phyloP scores from a whole-genome alignment of 2,113 vertebrate species.

The Megatriorchis doriae region DNA sequence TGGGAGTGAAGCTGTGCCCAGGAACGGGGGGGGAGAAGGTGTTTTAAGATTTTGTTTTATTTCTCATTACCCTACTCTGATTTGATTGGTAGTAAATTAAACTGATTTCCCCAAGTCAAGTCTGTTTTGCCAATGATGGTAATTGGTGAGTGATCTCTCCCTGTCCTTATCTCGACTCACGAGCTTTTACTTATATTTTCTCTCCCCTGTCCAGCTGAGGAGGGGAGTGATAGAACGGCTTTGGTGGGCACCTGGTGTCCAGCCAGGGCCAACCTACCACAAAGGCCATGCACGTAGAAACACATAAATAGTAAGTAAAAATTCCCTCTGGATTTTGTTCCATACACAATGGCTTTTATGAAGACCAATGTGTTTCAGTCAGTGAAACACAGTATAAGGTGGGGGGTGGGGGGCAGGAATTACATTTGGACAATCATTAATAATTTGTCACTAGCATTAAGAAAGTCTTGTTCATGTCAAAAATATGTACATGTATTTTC shows the following conservation, averaged over 20 bases:
- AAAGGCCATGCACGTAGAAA: not conserved
- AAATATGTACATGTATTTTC: not conserved
- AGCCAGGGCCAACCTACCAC: not conserved
- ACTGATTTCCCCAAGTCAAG: not conserved
- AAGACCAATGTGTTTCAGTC: not conserved
- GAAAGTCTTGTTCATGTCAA: not conserved
- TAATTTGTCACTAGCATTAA: not conserved
- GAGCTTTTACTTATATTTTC: not conserved
- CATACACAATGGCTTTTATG: not conserved
- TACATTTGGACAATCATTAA: not conserved
- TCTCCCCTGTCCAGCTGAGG: not conserved
- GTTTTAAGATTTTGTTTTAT: not conserved
- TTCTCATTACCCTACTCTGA: not conserved
- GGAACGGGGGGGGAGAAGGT: accelerated
- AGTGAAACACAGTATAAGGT: not conserved
- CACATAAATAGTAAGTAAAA: not conserved
- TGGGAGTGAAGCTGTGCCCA: too few relatives aligned
- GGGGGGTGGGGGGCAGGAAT: not conserved
- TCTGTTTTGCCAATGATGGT: not conserved
- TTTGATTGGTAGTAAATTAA: not conserved
- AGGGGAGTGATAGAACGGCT: accelerated
- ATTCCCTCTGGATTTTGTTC: not conserved
- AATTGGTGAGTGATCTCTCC: not conserved
- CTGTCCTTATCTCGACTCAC: not conserved
- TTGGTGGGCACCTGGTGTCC: not conserved